These are phyloP conservation scores for Plutomurus gul DNA, from an alignment of 1,140 invertebrate genomes.

Conservation along the genomic window DNA sequence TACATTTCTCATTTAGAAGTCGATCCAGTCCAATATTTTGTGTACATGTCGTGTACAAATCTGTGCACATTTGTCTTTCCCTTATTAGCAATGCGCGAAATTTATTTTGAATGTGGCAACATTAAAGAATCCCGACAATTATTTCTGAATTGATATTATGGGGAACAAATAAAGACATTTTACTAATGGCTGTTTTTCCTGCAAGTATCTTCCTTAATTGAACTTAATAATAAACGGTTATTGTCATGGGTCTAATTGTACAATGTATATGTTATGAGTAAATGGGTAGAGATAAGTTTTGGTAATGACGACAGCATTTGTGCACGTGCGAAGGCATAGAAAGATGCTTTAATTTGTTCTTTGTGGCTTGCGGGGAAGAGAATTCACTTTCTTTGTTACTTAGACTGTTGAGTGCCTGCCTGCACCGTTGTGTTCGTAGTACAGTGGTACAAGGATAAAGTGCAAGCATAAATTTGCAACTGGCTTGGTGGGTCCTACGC, in stretches of 20 bases:
- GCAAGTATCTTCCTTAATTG: neutral
- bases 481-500: no score
- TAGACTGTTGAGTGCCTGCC: neutral
- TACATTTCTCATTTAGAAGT: no score
- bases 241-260: neutral
- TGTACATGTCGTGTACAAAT: no score
- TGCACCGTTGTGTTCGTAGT: neutral
- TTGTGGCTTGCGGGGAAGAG: neutral
- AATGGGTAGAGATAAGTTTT: neutral
- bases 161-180: no score
- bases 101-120: no score
- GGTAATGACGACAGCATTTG: neutral
- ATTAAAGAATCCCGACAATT: no score
- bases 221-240: neutral
- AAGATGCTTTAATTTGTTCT: neutral
- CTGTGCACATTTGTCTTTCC: no score
- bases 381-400: slow-evolving; percentile 5
- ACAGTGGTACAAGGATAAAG: neutral
- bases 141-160: no score
- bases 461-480: no score
- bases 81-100: no score
- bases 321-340: neutral
- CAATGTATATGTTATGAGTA: neutral
- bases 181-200: neutral
- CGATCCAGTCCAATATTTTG: no score